Percentiles rank a stretch among this genome's conserved stretches.
Evolutionary conservation across 2,888 invertebrate genomes (phyloP).

Genomic region (Trissoscelio sp.): DNA sequence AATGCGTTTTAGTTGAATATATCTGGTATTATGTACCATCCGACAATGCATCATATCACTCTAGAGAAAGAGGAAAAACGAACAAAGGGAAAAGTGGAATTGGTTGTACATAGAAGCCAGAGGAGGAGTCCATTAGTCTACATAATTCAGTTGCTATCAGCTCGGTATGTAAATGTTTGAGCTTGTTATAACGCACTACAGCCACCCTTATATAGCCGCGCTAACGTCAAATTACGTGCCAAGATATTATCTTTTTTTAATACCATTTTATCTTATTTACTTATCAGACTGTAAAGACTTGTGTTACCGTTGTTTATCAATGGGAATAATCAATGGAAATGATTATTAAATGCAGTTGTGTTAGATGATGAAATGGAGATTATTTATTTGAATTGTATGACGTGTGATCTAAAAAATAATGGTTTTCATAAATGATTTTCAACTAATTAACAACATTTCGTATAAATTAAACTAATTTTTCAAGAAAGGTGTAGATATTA

Average conservation of each 20-base stretch:
- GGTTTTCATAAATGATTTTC: no score
- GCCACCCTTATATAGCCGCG: constrained; percentile 46
- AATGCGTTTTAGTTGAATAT: constrained; percentile 51
- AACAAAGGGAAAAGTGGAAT: constrained; percentile 44
- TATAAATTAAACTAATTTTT: no score
- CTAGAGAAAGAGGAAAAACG: constrained; percentile 52
- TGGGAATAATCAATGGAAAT: background rate
- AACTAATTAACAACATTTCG: no score
- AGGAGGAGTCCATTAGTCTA: constrained; percentile 73
- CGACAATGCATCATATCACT: constrained; percentile 62
- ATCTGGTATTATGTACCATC: constrained; percentile 55
- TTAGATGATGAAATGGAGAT: background rate
- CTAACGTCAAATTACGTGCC: constrained; percentile 57
- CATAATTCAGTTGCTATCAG: constrained; percentile 75
- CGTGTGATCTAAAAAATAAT: background rate
- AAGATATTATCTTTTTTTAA: constrained; percentile 49
- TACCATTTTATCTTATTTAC: constrained; percentile 54
- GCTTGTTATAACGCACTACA: constrained; percentile 72
- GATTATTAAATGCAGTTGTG: background rate
- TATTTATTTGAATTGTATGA: background rate
- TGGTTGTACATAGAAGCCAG: constrained; percentile 44
- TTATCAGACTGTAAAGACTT: constrained; percentile 4
- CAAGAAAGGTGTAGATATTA: no score
- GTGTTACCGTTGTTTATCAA: background rate
- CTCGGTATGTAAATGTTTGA: constrained; percentile 76